phyloP scores from a whole-genome alignment of 2,888 invertebrate genomes.

The Chrysolina haemoptera region DNA sequence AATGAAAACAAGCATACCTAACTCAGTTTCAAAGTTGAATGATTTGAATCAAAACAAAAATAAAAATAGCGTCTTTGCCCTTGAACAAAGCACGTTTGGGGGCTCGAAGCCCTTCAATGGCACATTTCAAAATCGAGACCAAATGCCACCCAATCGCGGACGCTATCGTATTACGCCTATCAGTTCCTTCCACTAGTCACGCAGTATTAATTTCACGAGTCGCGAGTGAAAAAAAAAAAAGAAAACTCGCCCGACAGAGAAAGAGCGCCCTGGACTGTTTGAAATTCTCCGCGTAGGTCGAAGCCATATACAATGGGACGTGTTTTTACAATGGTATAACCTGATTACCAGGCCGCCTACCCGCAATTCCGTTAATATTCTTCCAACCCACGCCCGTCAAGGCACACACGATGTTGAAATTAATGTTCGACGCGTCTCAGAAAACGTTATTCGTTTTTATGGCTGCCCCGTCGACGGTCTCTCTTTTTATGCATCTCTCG shows the following conservation, averaged over 20 bases:
- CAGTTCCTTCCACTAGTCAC: not conserved
- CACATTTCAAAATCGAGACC: not conserved
- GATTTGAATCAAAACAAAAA: too few species aligned
- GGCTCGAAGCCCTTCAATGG: not conserved
- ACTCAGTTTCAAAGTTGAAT: too few species aligned
- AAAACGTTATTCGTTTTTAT: conserved; percentile 43
- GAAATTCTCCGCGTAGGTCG: conserved; percentile 31
- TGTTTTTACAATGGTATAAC: conserved; percentile 49
- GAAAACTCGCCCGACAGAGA: not conserved
- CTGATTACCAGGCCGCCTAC: conserved; percentile 47
- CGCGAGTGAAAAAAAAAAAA: conserved; percentile 4
- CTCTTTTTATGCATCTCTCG: conserved; percentile 16
- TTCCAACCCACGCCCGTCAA: conserved; percentile 41
- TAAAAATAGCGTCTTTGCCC: too few species aligned
- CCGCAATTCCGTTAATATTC: conserved; percentile 45
- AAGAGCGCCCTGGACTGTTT: conserved; percentile 7
- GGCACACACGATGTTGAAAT: conserved; percentile 43
- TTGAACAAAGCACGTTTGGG: too few species aligned
- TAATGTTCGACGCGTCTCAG: conserved; percentile 41
- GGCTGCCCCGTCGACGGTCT: conserved; percentile 9
- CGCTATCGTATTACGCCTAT: not conserved
- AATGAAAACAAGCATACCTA: too few species aligned
- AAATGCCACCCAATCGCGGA: not conserved
- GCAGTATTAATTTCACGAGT: not conserved
- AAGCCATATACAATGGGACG: conserved; percentile 46